Evolutionary conservation across 2,113 vertebrate species (phyloP).

Genomic region (Ranitomeya imitator): DNA sequence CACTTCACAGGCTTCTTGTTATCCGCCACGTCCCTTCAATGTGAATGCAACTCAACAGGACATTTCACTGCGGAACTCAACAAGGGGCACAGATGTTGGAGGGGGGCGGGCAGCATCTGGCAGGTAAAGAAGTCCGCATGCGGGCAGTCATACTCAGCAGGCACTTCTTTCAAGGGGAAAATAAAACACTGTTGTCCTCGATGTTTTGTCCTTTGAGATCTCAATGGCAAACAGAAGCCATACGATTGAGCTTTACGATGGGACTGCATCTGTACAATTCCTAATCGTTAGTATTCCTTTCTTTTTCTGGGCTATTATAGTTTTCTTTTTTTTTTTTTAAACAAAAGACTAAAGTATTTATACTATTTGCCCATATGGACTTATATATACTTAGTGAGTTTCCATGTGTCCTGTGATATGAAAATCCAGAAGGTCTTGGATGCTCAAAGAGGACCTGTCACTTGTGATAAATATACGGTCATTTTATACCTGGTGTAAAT

Average conservation of each 20-base stretch:
- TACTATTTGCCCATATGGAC: too few relatives aligned
- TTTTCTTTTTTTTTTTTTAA: too few relatives aligned
- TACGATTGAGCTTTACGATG: not conserved
- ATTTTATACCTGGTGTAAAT: too few relatives aligned
- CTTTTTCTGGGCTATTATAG: too few relatives aligned
- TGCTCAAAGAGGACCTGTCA: too few relatives aligned
- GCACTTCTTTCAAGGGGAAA: constrained; percentile 43
- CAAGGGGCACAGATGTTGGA: not conserved
- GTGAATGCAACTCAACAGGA: constrained; percentile 19
- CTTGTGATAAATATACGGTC: too few relatives aligned
- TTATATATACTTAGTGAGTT: too few relatives aligned
- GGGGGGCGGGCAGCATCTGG: constrained; percentile 23
- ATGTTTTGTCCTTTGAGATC: constrained; percentile 24
- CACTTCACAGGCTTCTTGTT: constrained; percentile 1
- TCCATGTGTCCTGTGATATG: too few relatives aligned
- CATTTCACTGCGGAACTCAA: constrained; percentile 11
- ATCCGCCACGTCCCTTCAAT: not conserved
- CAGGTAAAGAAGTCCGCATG: constrained; percentile 35
- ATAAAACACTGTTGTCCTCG: constrained; percentile 36
- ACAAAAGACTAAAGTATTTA: too few relatives aligned
- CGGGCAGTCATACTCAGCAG: constrained; percentile 40
- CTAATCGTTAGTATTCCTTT: not conserved
- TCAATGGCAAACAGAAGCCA: not conserved
- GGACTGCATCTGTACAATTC: not conserved
- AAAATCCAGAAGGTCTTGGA: too few relatives aligned